phyloP scores from a whole-genome alignment of 2,113 vertebrate genomes.

The Boleophthalmus pectinirostris region DNA sequence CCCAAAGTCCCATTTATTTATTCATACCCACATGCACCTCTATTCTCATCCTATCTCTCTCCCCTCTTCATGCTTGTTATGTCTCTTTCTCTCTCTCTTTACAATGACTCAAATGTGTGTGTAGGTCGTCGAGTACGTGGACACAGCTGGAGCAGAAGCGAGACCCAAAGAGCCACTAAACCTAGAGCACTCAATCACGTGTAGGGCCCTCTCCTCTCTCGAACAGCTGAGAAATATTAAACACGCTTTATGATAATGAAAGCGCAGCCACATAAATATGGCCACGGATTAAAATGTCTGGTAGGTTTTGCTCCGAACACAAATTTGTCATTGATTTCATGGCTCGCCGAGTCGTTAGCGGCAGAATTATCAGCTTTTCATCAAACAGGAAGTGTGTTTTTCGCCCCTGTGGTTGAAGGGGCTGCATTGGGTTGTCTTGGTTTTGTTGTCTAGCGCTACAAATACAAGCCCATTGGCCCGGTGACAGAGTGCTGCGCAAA shows the following conservation, averaged over 20 bases:
- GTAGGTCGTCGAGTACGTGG: slow-evolving; percentile 60
- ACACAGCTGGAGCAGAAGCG: slow-evolving; percentile 63
- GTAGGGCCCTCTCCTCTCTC: slow-evolving; percentile 63
- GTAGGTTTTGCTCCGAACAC: slow-evolving; percentile 59
- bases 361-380: slow-evolving; percentile 61
- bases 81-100: background rate
- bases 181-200: slow-evolving; percentile 69
- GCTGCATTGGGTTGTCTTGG: background rate
- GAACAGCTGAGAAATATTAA: slow-evolving; percentile 75
- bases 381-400: slow-evolving; percentile 33
- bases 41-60: too few species aligned
- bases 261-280: slow-evolving; percentile 68
- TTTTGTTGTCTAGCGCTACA: slow-evolving; percentile 28
- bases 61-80: slow-evolving; percentile 5
- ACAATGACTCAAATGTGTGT: slow-evolving; percentile 28
- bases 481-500: slow-evolving; percentile 58
- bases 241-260: slow-evolving; percentile 75
- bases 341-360: slow-evolving; percentile 47
- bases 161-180: slow-evolving; percentile 60
- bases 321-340: slow-evolving; percentile 70
- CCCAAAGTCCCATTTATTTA: too few species aligned
- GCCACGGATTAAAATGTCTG: slow-evolving; percentile 66
- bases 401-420: slow-evolving; percentile 15
- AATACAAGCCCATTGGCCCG: slow-evolving; percentile 54
- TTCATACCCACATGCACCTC: too few species aligned